Percentiles rank a stretch among this genome's conserved stretches.
phyloP scores from a whole-genome alignment of 2,113 vertebrate species.

The Patagioenas fasciata region DNA sequence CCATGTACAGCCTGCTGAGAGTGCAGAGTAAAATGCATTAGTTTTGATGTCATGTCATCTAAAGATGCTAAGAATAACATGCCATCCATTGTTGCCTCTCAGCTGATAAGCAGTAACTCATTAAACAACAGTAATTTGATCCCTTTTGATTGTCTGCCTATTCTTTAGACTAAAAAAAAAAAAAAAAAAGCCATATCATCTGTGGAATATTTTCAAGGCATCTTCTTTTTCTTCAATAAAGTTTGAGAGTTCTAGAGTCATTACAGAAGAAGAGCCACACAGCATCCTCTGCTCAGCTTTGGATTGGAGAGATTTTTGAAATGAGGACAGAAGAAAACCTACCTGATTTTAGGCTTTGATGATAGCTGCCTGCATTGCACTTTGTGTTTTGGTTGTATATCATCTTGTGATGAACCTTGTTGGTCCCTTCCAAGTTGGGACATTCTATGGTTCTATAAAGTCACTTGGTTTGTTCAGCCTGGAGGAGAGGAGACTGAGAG shows the following conservation, averaged over 20 bases:
- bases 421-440: too few relatives aligned
- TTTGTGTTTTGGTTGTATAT: background rate
- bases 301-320: background rate
- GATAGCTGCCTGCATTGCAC: background rate
- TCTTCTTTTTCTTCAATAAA: background rate
- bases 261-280: background rate
- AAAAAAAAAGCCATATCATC: fast-evolving
- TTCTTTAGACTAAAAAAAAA: background rate
- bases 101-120: background rate
- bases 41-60: background rate
- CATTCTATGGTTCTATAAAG: too few relatives aligned
- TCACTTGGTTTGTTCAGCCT: too few relatives aligned
- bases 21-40: background rate
- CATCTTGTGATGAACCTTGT: background rate
- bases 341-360: background rate
- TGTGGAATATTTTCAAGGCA: background rate
- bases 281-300: background rate
- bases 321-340: background rate
- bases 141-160: background rate
- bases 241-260: background rate
- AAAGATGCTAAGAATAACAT: background rate
- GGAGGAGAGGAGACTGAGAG: too few relatives aligned
- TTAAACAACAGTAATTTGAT: background rate
- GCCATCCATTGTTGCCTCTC: background rate
- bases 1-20: background rate